Percentiles rank a stretch among this genome's conserved stretches.
These are phyloP conservation scores for Drosophila quadrilineata DNA, from an alignment of 1,140 invertebrate species.

Conservation along the genomic window DNA sequence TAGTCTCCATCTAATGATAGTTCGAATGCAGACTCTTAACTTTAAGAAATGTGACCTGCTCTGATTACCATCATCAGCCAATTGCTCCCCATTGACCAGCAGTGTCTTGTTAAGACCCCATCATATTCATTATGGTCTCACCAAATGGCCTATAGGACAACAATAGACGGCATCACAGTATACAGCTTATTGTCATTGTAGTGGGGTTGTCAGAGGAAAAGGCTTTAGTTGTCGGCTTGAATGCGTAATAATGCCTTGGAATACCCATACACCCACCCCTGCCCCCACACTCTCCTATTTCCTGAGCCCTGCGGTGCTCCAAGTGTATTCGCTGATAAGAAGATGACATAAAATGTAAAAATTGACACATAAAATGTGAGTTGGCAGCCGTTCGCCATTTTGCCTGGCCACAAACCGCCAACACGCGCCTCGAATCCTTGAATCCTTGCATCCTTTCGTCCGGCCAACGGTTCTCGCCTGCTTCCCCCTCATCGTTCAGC, in stretches of 20 bases:
- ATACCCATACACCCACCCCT: not conserved
- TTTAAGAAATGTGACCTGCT: no score
- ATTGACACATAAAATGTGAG: constrained; percentile 61
- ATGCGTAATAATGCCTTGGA: constrained; percentile 35
- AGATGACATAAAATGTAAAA: constrained; percentile 48
- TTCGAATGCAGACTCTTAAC: no score
- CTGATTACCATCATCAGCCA: constrained; percentile 8
- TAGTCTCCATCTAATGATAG: no score
- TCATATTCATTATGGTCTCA: constrained; percentile 42
- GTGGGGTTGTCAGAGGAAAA: constrained; percentile 5
- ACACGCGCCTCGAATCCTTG: constrained; percentile 39
- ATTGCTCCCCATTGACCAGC: constrained; percentile 21
- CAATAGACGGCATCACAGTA: constrained; percentile 20
- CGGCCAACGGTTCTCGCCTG: not conserved
- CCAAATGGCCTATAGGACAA: constrained; percentile 11
- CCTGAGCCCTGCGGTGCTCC: no score
- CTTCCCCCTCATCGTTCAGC: not conserved
- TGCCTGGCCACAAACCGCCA: constrained; percentile 53
- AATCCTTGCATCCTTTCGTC: constrained; percentile 2
- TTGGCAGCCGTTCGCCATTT: constrained; percentile 55
- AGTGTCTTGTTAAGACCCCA: constrained; percentile 16
- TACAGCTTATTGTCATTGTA: not conserved
- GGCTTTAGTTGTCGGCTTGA: constrained; percentile 40
- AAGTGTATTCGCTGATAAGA: constrained; percentile 25
- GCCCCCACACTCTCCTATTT: not conserved